Conservation (phyloP, 2,113 vertebrate genomes). For the Carlito syrichta region DNA sequence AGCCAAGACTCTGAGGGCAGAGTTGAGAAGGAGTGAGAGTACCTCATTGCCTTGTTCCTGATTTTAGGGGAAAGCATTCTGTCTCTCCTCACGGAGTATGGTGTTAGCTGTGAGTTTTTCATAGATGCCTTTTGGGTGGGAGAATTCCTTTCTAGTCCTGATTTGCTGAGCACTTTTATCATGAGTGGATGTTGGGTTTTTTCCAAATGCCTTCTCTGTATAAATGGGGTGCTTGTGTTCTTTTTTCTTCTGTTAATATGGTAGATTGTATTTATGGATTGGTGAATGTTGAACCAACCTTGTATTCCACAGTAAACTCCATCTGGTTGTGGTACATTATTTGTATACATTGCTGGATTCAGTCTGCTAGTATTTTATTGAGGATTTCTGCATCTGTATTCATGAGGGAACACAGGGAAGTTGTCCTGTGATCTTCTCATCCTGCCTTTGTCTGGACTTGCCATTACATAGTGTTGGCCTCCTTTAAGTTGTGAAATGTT, state of each 20-base stretch:
- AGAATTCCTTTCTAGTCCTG: not conserved
- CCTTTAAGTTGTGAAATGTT: not conserved
- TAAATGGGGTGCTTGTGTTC: not conserved
- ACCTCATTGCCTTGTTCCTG: not conserved
- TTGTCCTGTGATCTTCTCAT: not conserved
- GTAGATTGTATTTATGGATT: not conserved
- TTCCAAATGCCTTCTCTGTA: not conserved
- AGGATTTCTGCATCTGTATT: not conserved
- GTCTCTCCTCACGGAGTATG: not conserved
- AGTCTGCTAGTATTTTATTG: not conserved
- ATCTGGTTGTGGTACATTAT: not conserved
- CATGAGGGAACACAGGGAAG: not conserved
- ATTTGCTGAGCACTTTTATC: not conserved
- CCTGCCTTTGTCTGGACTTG: not conserved
- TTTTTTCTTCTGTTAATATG: not conserved
- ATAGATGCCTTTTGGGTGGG: fast-evolving
- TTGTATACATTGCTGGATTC: not conserved
- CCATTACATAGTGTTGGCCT: not conserved
- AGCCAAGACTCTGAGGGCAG: not conserved
- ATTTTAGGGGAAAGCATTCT: fast-evolving
- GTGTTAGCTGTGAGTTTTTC: not conserved
- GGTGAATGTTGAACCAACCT: not conserved
- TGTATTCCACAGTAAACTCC: not conserved
- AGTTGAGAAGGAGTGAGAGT: not conserved
- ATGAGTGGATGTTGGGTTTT: not conserved